These are phyloP conservation scores for Ciconia maguari DNA, from an alignment of 2,113 vertebrate genomes.

Conservation along the genomic window DNA sequence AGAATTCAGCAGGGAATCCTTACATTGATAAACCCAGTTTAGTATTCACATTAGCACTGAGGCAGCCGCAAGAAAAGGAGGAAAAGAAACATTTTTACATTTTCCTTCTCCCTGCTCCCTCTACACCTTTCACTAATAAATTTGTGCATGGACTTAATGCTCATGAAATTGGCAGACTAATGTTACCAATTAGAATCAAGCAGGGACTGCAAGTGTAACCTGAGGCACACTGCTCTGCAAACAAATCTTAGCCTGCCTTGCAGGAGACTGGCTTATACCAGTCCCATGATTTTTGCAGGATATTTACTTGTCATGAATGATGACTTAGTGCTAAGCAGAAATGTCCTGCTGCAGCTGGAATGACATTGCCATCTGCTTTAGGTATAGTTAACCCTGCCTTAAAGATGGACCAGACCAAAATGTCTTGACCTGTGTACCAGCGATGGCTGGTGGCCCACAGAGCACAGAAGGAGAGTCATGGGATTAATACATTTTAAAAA, in stretches of 20 bases:
- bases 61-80: not conserved
- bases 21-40: constrained; percentile 52
- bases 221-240: constrained; percentile 27
- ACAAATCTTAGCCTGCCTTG: constrained; percentile 42
- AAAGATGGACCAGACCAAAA: not conserved
- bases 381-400: not conserved
- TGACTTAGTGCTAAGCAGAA: not conserved
- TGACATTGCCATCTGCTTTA: constrained; percentile 16
- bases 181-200: constrained; percentile 54
- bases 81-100: constrained; percentile 12
- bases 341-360: not conserved
- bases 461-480: not conserved
- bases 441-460: not conserved
- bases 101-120: constrained; percentile 34
- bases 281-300: constrained; percentile 12
- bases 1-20: constrained; percentile 61
- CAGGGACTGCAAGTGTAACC: constrained; percentile 26
- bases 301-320: constrained; percentile 6
- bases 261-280: not conserved
- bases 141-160: constrained; percentile 32
- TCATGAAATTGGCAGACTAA: constrained; percentile 54
- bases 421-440: not conserved
- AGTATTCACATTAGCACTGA: constrained; percentile 42
- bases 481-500: not conserved
- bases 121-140: constrained; percentile 37